These are phyloP conservation scores for Eidolon dupreanum DNA, from an alignment of 2,797 vertebrate species.

Conservation along the genomic window DNA sequence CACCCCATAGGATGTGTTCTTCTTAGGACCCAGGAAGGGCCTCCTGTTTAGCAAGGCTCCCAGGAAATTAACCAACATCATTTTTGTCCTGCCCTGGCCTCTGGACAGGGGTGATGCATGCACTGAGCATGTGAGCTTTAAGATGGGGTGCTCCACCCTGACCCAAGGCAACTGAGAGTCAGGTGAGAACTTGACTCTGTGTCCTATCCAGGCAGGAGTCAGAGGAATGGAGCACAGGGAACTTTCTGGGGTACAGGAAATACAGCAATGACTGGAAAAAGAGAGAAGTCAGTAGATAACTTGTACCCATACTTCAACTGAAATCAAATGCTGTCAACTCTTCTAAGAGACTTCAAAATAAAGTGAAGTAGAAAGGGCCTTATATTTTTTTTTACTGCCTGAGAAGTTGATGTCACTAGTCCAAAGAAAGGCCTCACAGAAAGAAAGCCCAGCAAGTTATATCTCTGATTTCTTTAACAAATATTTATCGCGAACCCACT, in stretches of 20 bases:
- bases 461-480: too few species aligned
- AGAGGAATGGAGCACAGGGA: neutral
- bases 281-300: neutral
- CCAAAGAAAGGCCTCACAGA: neutral
- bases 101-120: neutral
- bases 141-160: neutral
- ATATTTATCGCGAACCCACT: too few species aligned
- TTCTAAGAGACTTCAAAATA: neutral
- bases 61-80: too few species aligned
- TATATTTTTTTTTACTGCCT: neutral
- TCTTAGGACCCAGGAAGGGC: neutral
- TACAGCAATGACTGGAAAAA: neutral
- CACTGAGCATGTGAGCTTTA: neutral
- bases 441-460: neutral
- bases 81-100: neutral
- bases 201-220: neutral
- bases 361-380: neutral
- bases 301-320: rapidly evolving
- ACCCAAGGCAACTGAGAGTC: neutral
- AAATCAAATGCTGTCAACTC: neutral
- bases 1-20: rapidly evolving
- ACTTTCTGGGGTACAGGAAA: neutral
- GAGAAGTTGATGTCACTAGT: neutral
- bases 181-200: neutral
- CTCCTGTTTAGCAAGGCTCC: neutral